Base-by-base conservation (phyloP, 2,113 vertebrate genomes). In the Ctenodactylus gundi region DNA sequence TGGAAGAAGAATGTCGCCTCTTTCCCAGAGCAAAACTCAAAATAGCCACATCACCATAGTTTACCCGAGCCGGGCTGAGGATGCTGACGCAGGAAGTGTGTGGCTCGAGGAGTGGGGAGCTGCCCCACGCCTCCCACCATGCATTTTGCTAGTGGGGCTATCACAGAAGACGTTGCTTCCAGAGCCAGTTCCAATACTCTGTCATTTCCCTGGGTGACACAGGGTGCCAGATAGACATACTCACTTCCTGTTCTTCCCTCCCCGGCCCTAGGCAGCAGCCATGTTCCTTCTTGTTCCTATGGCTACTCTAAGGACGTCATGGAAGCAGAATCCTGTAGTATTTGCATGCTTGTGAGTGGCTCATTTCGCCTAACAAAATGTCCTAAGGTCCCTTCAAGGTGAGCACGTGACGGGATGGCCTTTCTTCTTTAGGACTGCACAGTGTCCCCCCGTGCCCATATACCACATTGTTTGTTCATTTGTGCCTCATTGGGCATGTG, bases 101-200 rank as follows among this genome's bases (percentile, higher is more conserved):
- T 11, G 2, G 4, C 4, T 0, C 0, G 0, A 1, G 27, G 21
- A 68, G 23, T 7, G 15, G 1, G 36, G 12, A 36, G 3, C 7
- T 2, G 2, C 0, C 11, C 21, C n/a, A 34, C 36, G 18, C 53
- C 53, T 15, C 17, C 17, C 53, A 55, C 53, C 53, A 15, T 13
- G 31, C 34, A 9, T n/a, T 13, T n/a, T 23, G 34, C 51, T 29
- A 31, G 29, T 4, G 0, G n/a, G 6, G 13, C 25, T 44, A 1
- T n/a, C n/a, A n/a, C n/a, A n/a, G n/a, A n/a, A n/a, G n/a, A n/a
- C n/a, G n/a, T n/a, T n/a, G n/a, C n/a, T n/a, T n/a, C n/a, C n/a
- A n/a, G n/a, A n/a, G n/a, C n/a, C n/a, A n/a, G n/a, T n/a, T 27
- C 55, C 10, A 23, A 39, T 60, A 4, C 4, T 23, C 39, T 31